Percentiles rank a stretch among this genome's conserved stretches.
Conservation (phyloP, 1,140 invertebrate genomes). For the Galleria mellonella region DNA sequence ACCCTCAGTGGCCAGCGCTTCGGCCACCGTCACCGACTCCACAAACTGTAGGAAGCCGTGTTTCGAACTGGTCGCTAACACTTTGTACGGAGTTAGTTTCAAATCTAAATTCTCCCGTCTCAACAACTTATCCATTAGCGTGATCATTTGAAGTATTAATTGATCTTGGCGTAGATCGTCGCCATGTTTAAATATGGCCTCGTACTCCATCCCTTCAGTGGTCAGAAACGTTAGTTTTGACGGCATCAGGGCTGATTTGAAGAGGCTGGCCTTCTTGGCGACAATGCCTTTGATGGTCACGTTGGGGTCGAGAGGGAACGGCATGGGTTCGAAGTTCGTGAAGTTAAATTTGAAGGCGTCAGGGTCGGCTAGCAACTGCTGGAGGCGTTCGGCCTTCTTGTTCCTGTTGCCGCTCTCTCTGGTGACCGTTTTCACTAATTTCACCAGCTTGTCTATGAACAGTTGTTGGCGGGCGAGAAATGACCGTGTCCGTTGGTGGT, state of each 20-base stretch:
- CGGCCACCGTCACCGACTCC: constrained; percentile 94
- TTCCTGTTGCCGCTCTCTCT: constrained; percentile 93
- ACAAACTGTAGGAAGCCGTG: constrained; percentile 98
- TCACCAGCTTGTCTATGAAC: constrained; percentile 94
- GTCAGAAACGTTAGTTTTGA: constrained; percentile 95
- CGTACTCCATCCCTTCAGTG: constrained; percentile 88
- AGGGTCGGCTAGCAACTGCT: constrained; percentile 87
- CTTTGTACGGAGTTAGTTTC: constrained; percentile 95
- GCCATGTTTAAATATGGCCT: constrained; percentile 98
- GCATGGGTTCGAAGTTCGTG: constrained; percentile 92
- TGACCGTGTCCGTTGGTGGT: constrained; percentile 81
- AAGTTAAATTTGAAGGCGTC: constrained; percentile 93
- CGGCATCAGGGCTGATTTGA: constrained; percentile 99
- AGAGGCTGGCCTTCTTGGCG: constrained; percentile 91
- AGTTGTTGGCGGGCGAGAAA: constrained; percentile 88
- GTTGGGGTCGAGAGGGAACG: constrained; percentile 95
- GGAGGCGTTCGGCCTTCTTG: constrained; percentile 93
- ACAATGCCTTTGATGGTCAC: constrained; percentile 93
- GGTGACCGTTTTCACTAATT: constrained; percentile 92
- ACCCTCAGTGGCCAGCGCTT: constrained; percentile 90
- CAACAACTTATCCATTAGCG: constrained; percentile 97
- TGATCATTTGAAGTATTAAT: constrained; percentile 97
- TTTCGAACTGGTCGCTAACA: constrained; percentile 93
- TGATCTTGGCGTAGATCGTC: constrained; percentile 99
- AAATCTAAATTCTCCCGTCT: constrained; percentile 95